Conservation (phyloP, 1,140 invertebrate species). For the Chironomus striatipennis region DNA sequence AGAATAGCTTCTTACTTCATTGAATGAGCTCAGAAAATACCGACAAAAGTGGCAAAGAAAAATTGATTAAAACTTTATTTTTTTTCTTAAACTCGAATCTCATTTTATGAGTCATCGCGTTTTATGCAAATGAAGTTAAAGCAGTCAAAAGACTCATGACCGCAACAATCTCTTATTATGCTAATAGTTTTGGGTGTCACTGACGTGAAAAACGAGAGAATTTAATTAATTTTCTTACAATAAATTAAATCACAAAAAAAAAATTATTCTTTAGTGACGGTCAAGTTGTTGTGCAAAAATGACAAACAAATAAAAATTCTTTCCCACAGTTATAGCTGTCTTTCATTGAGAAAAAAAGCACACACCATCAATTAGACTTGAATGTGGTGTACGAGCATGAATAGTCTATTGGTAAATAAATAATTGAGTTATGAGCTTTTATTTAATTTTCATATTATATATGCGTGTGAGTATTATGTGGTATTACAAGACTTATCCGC, state of each 20-base stretch:
- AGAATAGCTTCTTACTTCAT: too few relatives aligned
- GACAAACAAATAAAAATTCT: neutral
- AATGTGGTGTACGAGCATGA: neutral
- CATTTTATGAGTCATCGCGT: neutral
- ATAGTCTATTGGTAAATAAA: neutral
- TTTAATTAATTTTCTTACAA: too few relatives aligned
- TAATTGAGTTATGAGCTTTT: neutral
- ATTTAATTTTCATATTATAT: neutral
- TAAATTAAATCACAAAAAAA: neutral
- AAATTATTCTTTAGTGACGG: neutral
- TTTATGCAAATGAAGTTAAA: conserved; percentile 1
- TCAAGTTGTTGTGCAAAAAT: conserved; percentile 1
- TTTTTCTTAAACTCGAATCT: neutral
- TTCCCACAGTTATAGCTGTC: neutral
- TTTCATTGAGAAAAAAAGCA: too few relatives aligned
- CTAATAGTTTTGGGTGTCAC: neutral
- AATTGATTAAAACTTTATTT: neutral
- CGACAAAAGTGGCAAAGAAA: neutral
- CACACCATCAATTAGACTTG: neutral
- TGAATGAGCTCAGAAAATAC: too few relatives aligned
- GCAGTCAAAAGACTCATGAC: neutral
- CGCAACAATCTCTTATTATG: neutral
- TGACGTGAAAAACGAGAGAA: neutral
- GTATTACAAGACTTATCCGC: too few relatives aligned
- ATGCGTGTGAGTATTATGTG: neutral